Evolutionary conservation across 1,140 invertebrate genomes (phyloP).

Genomic region (Plodia interpunctella): DNA sequence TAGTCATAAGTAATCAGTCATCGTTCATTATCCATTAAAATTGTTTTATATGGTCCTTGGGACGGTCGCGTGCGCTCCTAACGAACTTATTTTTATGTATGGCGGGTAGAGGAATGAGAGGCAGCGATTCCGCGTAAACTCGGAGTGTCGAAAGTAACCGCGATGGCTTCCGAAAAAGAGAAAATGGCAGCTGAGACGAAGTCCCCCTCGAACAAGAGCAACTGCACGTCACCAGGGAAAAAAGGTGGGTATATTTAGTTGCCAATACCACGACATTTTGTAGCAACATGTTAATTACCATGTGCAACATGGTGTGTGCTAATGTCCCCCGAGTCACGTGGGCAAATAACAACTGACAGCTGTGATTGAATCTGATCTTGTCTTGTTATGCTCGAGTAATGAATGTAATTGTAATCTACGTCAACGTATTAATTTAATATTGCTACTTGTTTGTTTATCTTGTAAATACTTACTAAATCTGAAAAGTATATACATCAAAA

Average conservation of each 20-base stretch:
- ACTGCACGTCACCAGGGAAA: constrained; percentile 70
- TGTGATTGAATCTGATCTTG: background rate
- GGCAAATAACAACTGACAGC: background rate
- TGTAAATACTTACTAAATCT: too few relatives aligned
- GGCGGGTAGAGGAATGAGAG: constrained; percentile 44
- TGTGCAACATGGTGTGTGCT: background rate
- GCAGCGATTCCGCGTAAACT: constrained; percentile 37
- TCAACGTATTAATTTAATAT: background rate
- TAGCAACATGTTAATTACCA: constrained; percentile 7
- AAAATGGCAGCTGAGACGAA: constrained; percentile 67
- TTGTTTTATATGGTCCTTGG: constrained; percentile 30
- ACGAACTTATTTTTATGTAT: constrained; percentile 22
- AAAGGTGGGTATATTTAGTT: constrained; percentile 48
- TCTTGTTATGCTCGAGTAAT: background rate
- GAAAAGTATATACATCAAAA: too few relatives aligned
- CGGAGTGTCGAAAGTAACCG: constrained; percentile 30
- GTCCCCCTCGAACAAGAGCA: constrained; percentile 68
- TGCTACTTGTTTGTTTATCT: background rate
- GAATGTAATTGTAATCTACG: background rate
- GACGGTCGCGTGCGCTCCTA: constrained; percentile 38
- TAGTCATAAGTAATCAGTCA: constrained; percentile 51
- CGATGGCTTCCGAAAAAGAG: constrained; percentile 67
- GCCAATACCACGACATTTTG: background rate
- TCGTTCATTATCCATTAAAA: constrained; percentile 51
- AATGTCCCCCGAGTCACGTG: background rate